Evolutionary conservation across 1,140 invertebrate genomes (phyloP), one percentile per base, ranked within the genome.

Genomic region (Drosophila burlai): DNA sequence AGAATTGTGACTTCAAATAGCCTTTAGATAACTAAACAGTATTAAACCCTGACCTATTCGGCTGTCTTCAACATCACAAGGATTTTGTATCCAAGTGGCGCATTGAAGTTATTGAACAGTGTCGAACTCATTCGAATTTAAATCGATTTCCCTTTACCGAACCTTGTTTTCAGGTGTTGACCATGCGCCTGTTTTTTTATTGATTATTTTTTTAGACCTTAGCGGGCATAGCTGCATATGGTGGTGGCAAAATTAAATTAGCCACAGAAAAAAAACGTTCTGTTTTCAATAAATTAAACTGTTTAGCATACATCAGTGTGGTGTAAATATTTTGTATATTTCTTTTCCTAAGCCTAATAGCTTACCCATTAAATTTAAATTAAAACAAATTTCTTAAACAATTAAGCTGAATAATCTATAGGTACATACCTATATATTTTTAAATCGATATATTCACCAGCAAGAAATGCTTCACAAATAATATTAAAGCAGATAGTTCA

Each of bases 161-260:
- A 61, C 11, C 21, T 18, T 65, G 55, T 45, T 43, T 62, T 5
- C 26, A 26, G 38, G 62, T 65, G 63, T 65, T 34, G 21, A 38
- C 18, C 34, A n/a, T 45, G 36, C 13, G 38, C 40, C 43, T 34
- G 49, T 29, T 43, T 61, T 65, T 55, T 59, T 31, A 29, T 60
- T 4, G 18, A 40, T 38, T 58, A 18, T 15, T 15, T 42, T 63
- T 65, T 64, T 64, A 42, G 38, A 60, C 26, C 26, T 15, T 7
- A 6, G 16, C 31, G 15, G 31, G 18, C 40, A 15, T 21, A 21
- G 7, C 38, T 45, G 38, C 38, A 34, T 43, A 36, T 43, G 31
- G 58, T 29, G 38, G 55, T 24, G 26, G 36, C 0, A 15, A 57
- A 29, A 38, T 62, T 57, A 61, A 43, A 65, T 43, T 34, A 43